Base-by-base conservation (phyloP, 2,888 invertebrate genomes). In the Abrostola triplasia region DNA sequence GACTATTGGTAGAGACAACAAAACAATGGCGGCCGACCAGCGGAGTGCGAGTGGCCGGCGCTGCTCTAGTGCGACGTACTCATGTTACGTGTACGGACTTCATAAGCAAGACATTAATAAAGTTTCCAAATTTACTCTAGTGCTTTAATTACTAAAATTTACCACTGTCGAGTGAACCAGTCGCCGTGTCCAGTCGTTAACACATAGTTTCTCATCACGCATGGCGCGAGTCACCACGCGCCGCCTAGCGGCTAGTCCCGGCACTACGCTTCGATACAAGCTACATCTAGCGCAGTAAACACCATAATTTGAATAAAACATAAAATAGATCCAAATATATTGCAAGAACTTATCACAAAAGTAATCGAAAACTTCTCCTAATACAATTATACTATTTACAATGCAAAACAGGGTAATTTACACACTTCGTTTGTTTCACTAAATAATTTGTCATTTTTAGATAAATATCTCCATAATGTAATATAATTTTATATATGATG, bases 391-490 rank as follows among this genome's bases (percentile, higher is more conserved):
- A 87, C 87, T 92, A 94, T 94, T 90, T 94, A 94, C 93, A 94
- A 83, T 86, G 93, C 92, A 92, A 92, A 92, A 88, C 85, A 92
- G 87, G 89, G 84, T 88, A 89, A 90, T 88, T 88, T 90, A 88
- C 84, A 88, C 87, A 91, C 87, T 88, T 87, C 86, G 83, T 83
- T 84, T 84, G 83, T 82, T 88, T 88, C 80, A 89, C 91, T 93
- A 92, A 89, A 88, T 90, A 92, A 92, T 93, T 93, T 94, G 92
- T 93, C 90, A 91, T 92, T 91, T 91, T 86, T 82, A 81, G 87
- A 91, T 92, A 93, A 91, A 93, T 92, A 92, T 85, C 87, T 82
- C 83, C 83, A 83, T 88, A 88, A 87, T 88, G 83, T 88, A 85
- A 86, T 87, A 91, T 92, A 92, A 92, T 90, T 91, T 92, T 89